Percentiles rank a stretch among this genome's conserved stretches.
These are phyloP conservation scores for Ceriagrion tenellum DNA, from an alignment of 2,888 invertebrate genomes.

Conservation along the genomic window DNA sequence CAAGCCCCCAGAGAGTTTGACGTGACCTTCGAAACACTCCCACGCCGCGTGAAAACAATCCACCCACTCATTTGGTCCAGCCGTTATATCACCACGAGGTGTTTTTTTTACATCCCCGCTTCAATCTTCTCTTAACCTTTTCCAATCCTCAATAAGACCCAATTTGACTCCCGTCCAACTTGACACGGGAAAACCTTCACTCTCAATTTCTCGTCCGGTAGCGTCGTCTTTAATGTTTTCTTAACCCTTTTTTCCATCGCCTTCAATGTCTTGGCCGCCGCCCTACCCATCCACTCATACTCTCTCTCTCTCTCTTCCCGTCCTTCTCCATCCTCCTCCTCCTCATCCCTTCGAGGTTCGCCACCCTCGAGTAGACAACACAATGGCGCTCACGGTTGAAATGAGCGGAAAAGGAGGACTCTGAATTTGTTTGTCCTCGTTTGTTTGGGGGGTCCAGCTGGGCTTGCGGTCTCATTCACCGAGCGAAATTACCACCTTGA, in stretches of 20 bases:
- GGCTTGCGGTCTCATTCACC: neutral
- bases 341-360: constrained; percentile 25
- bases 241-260: neutral
- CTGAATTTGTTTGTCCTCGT: neutral
- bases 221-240: neutral
- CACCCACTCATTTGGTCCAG: constrained; percentile 41
- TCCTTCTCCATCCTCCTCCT: no score
- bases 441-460: neutral
- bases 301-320: neutral
- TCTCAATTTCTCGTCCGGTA: constrained; percentile 22
- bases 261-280: neutral
- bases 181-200: neutral
- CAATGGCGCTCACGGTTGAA: neutral
- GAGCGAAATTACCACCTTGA: neutral
- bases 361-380: neutral
- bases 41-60: constrained; percentile 54
- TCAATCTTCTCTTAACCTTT: neutral
- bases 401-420: constrained; percentile 3
- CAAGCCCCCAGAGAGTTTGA: neutral
- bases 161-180: constrained; percentile 1
- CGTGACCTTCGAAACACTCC: constrained; percentile 29
- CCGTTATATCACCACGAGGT: neutral
- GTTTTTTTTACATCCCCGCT: neutral
- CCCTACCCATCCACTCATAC: no score
- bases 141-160: constrained; percentile 9